Evolutionary conservation across 2,797 vertebrate species (phyloP).

Genomic region (Microctenopoma stevenorrisi): DNA sequence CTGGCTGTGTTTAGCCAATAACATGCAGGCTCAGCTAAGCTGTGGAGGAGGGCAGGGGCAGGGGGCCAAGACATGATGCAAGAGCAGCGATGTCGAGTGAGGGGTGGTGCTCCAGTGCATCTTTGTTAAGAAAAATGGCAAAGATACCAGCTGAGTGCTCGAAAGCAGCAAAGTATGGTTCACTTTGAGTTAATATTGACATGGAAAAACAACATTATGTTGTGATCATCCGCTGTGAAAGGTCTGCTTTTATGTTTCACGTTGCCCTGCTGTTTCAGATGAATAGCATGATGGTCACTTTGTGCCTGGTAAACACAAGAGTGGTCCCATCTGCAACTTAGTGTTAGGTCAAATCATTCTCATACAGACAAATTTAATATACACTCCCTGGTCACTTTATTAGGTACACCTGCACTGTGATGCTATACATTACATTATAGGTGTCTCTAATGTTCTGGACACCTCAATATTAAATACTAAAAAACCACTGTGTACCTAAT

Average conservation of each 20-base stretch:
- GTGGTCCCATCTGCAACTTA: conserved; percentile 31
- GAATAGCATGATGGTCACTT: conserved; percentile 26
- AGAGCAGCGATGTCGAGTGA: conserved; percentile 53
- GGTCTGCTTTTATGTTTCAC: conserved; percentile 6
- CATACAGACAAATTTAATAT: conserved; percentile 29
- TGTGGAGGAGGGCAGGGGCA: conserved; percentile 50
- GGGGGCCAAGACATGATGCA: conserved; percentile 47
- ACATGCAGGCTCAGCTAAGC: conserved; percentile 64
- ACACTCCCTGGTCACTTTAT: conserved; percentile 34
- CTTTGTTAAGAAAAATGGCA: conserved; percentile 55
- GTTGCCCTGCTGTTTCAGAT: conserved; percentile 28
- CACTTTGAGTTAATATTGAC: conserved; percentile 28
- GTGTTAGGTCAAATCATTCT: conserved; percentile 17
- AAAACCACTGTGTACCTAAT: too few species aligned
- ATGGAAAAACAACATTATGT: background rate
- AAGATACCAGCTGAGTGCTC: conserved; percentile 34
- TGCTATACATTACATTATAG: too few species aligned
- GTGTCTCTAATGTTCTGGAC: too few species aligned
- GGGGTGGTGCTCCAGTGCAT: conserved; percentile 49
- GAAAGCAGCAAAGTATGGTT: conserved; percentile 20
- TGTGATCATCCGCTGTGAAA: conserved; percentile 4
- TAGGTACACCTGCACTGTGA: background rate
- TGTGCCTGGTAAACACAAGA: conserved; percentile 15
- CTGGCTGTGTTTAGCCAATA: conserved; percentile 83
- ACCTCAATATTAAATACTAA: too few species aligned